Evolutionary conservation across 2,113 vertebrate species (phyloP).

Genomic region (Perca flavescens): DNA sequence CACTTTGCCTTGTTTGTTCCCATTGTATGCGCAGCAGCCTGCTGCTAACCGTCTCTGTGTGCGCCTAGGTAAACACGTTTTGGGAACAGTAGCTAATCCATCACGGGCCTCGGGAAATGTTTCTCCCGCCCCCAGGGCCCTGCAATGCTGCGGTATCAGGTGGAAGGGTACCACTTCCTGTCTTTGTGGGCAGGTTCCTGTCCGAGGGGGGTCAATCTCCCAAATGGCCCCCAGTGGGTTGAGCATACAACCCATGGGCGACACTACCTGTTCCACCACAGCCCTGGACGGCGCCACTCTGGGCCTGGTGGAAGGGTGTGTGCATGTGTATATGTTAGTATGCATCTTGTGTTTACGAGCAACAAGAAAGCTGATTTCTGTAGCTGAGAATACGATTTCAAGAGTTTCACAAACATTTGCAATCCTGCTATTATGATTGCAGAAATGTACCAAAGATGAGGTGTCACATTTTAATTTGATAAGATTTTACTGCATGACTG

Average conservation of each 20-base stretch:
- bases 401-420: conserved; percentile 8
- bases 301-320: conserved; percentile 25
- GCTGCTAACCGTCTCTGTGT: conserved; percentile 30
- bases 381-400: conserved; percentile 10
- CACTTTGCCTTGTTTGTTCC: conserved; percentile 48
- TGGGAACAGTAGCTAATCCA: conserved; percentile 72
- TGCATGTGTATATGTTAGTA: conserved; percentile 1
- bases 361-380: conserved; percentile 34
- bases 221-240: conserved; percentile 31
- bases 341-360: conserved; percentile 14
- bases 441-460: conserved; percentile 6
- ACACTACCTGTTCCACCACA: conserved; percentile 55
- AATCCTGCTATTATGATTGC: neutral
- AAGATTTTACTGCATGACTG: conserved; percentile 17
- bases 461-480: conserved; percentile 22
- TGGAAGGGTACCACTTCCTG: conserved; percentile 70
- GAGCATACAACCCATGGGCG: conserved; percentile 35
- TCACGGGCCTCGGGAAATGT: conserved; percentile 64
- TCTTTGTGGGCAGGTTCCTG: conserved; percentile 77
- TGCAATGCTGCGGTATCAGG: conserved; percentile 59
- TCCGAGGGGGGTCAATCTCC: conserved; percentile 56
- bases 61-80: conserved; percentile 67
- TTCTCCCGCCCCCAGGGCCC: conserved; percentile 48
- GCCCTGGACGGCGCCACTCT: conserved; percentile 62
- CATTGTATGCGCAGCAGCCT: conserved; percentile 43